Evolutionary conservation across 2,888 invertebrate genomes (phyloP).

Genomic region (Resseliella maxima): DNA sequence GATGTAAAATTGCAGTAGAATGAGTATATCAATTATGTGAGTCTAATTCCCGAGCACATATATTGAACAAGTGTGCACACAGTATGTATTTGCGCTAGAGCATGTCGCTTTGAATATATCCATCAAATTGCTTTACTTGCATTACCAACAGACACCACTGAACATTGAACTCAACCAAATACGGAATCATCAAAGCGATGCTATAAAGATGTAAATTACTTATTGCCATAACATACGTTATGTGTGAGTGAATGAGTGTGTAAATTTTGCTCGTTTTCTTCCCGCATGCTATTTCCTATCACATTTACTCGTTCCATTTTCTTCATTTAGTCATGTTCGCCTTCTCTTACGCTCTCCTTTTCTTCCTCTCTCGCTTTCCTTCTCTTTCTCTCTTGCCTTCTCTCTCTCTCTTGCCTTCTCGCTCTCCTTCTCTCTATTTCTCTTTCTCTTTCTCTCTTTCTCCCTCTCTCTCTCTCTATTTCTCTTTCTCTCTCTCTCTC

Average conservation of each 20-base stretch:
- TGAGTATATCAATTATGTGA: slow-evolving; percentile 14
- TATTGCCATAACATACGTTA: not conserved
- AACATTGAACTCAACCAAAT: not conserved
- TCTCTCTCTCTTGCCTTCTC: too few species aligned
- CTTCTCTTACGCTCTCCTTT: too few species aligned
- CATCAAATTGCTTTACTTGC: slow-evolving; percentile 33
- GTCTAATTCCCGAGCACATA: not conserved
- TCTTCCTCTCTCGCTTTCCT: too few species aligned
- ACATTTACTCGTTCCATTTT: too few species aligned
- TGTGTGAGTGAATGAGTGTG: not conserved
- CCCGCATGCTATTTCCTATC: too few species aligned
- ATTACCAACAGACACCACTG: not conserved
- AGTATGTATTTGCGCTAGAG: not conserved
- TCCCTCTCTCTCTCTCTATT: too few species aligned
- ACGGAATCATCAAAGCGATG: slow-evolving; percentile 27
- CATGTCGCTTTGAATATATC: not conserved
- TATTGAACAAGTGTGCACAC: not conserved
- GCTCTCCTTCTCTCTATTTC: too few species aligned
- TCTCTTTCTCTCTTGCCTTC: too few species aligned
- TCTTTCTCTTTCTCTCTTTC: too few species aligned
- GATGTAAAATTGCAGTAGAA: slow-evolving; percentile 42
- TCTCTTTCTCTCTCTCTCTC: too few species aligned
- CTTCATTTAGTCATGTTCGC: not conserved
- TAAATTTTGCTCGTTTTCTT: not conserved
- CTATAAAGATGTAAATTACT: slow-evolving; percentile 27